Evolutionary conservation across 2,797 vertebrate genomes (phyloP), one percentile per base, ranked within the genome.

Genomic region (Chromis chromis): DNA sequence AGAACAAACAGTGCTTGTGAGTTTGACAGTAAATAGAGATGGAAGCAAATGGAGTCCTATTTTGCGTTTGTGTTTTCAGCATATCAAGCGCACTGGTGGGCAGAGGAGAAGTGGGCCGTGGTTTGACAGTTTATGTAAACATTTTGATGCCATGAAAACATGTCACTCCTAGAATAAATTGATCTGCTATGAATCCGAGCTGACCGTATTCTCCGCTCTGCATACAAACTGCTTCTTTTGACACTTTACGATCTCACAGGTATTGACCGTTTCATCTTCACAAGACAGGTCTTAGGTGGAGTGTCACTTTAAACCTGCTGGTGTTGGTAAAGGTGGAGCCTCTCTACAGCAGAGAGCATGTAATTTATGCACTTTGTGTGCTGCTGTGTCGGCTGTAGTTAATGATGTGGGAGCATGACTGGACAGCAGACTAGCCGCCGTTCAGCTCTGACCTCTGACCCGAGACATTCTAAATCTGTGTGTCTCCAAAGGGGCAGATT

Each of bases 371-470:
- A 31, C 40, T 31, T 3, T 50, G 25, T 25, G 25, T 24, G 22
- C 6, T 65, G 13, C 24, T 76, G 53, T 74, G 17, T 62, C 61
- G 46, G 6, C 21, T 24, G 10, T 52, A 4, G 21, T 24, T 24
- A 6, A 36, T 52, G 9, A 42, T 53, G 42, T 76, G 33, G 33
- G 33, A 36, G 33, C 33, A 36, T 50, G 65, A 62, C 31, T 21
- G 31, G 2, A n/a, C n/a, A 6, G 49, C 61, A 70, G 52, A 25
- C 48, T 49, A 27, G 52, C 44, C 54, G 21, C 49, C 28, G 28
- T 25, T 40, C 63, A 31, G 28, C 63, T 49, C 28, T 19, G 42
- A 61, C 72, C 57, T 76, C 57, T 82, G 42, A 75, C 65, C 76
- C 49, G 17, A 63, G n/a, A 65, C 36, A 16, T 50, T 48, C 49